These are phyloP conservation scores for Gadopsis marmoratus DNA, from an alignment of 2,797 vertebrate species.

Conservation along the genomic window DNA sequence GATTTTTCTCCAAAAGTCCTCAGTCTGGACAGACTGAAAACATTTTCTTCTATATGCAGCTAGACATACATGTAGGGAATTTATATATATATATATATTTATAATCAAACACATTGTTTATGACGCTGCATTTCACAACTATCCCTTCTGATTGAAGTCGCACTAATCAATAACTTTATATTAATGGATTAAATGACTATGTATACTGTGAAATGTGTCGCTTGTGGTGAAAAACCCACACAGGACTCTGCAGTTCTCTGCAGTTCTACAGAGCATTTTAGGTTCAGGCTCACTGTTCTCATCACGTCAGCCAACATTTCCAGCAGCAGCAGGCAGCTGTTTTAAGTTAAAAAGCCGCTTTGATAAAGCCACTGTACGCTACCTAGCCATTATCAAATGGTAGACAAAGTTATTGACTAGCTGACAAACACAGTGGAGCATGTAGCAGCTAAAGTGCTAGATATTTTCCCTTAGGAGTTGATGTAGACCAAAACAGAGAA, in stretches of 20 bases:
- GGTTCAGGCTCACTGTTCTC: constrained; percentile 1
- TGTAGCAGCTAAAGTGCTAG: neutral
- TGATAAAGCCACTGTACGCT: neutral
- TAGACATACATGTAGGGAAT: neutral
- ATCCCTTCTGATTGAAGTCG: neutral
- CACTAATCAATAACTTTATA: neutral
- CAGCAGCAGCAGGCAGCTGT: constrained; percentile 16
- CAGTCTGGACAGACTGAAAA: neutral
- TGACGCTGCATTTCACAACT: neutral
- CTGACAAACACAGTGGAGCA: too few relatives aligned
- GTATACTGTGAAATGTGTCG: neutral
- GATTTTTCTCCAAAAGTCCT: neutral
- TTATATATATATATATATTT: neutral
- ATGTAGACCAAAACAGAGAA: neutral
- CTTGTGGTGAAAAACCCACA: neutral
- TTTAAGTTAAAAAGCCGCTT: neutral
- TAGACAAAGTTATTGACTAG: neutral
- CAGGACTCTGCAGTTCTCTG: neutral
- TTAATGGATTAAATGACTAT: neutral
- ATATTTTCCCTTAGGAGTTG: neutral
- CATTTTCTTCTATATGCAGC: neutral
- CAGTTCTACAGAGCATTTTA: neutral
- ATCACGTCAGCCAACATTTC: constrained; percentile 7
- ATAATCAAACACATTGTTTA: neutral
- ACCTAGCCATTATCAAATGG: neutral